Percentiles rank a stretch among this genome's conserved stretches.
phyloP scores from a whole-genome alignment of 1,140 invertebrate species.

The Charaxes varanes region DNA sequence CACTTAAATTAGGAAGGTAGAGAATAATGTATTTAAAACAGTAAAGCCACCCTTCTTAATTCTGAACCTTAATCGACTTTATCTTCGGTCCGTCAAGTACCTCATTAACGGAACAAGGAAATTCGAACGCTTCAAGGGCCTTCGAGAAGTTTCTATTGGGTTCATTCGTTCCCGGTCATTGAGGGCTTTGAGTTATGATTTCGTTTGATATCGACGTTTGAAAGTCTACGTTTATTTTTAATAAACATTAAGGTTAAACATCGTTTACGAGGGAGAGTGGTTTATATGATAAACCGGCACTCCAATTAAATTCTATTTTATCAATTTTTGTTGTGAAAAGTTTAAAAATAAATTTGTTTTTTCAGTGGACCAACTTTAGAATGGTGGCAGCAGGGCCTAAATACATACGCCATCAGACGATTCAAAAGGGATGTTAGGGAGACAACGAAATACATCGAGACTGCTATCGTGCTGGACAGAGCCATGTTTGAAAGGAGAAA shows the following conservation, averaged over 20 bases:
- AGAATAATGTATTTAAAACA: too few relatives aligned
- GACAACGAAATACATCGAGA: constrained; percentile 93
- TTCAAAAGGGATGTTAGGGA: constrained; percentile 86
- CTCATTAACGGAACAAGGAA: constrained; percentile 17
- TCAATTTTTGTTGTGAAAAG: too few relatives aligned
- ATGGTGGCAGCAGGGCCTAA: constrained; percentile 51
- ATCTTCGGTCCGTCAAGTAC: constrained; percentile 18
- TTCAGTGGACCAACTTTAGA: constrained; percentile 9
- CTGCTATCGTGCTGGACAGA: constrained; percentile 93
- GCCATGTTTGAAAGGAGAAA: constrained; percentile 95
- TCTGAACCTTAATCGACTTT: constrained; percentile 23
- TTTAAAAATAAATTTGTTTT: not conserved
- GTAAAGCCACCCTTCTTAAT: constrained; percentile 14
- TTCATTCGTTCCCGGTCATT: constrained; percentile 10
- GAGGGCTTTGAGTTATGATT: constrained; percentile 2
- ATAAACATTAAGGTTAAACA: too few relatives aligned
- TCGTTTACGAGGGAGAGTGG: too few relatives aligned
- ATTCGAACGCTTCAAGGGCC: constrained; percentile 18
- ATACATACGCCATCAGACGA: constrained; percentile 32
- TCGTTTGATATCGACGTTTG: too few relatives aligned
- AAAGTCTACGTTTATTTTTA: too few relatives aligned
- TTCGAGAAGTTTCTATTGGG: constrained; percentile 20
- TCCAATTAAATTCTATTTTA: too few relatives aligned
- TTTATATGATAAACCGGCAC: too few relatives aligned
- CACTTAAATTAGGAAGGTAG: too few relatives aligned